Evolutionary conservation across 2,113 vertebrate species (phyloP).

Genomic region (Pomatorhinus ruficollis): DNA sequence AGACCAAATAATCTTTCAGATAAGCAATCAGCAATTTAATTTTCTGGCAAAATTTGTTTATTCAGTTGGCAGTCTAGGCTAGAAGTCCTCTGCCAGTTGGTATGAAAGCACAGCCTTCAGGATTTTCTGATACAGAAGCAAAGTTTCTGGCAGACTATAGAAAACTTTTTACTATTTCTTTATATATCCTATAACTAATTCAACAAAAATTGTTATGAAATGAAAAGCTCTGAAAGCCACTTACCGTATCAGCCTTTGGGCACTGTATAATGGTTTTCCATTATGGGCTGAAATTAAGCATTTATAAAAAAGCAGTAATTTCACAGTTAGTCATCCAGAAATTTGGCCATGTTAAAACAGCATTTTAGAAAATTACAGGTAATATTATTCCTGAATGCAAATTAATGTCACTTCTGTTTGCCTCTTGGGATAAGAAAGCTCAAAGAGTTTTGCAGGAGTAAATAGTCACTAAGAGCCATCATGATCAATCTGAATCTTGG

Average conservation of each 20-base stretch:
- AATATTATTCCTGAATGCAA: constrained; percentile 61
- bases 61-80: background rate
- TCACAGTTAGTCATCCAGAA: constrained; percentile 62
- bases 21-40: background rate
- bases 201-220: constrained; percentile 50
- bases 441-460: constrained; percentile 22
- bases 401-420: constrained; percentile 34
- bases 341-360: constrained; percentile 28
- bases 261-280: constrained; percentile 52
- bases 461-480: background rate
- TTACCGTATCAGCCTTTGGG: constrained; percentile 60
- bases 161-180: background rate
- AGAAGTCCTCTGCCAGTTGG: background rate
- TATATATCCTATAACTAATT: constrained; percentile 35
- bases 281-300: constrained; percentile 68
- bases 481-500: background rate
- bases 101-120: background rate
- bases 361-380: constrained; percentile 54
- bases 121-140: background rate
- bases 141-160: background rate
- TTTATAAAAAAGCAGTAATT: constrained; percentile 62
- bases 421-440: background rate
- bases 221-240: constrained; percentile 30
- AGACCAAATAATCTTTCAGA: background rate
- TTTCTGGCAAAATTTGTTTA: background rate